A percentile compares a stretch with the other conserved stretches of the same genome.
Conservation (phyloP, 1,140 invertebrate species). For the Choristoneura fumiferana region DNA sequence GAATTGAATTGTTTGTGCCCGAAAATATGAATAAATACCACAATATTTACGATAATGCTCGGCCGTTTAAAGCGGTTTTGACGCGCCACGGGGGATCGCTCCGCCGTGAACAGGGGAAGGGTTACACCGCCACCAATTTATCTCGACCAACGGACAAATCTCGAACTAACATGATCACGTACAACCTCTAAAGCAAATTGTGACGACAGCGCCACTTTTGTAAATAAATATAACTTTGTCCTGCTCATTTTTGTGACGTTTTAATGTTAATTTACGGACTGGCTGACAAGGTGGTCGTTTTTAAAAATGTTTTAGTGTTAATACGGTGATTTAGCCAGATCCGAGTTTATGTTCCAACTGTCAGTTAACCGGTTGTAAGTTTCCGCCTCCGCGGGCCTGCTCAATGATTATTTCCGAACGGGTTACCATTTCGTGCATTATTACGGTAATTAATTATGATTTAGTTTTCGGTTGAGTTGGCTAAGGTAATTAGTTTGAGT, state of each 20-base stretch:
- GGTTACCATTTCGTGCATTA: slow-evolving; percentile 50
- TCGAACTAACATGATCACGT: not conserved
- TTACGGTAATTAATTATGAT: slow-evolving; percentile 48
- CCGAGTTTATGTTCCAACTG: slow-evolving; percentile 1
- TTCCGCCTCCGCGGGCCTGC: slow-evolving; percentile 13
- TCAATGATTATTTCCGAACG: slow-evolving; percentile 43
- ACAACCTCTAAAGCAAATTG: not conserved
- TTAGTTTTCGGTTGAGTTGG: slow-evolving; percentile 37
- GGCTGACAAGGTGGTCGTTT: slow-evolving; percentile 68
- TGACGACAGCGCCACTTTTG: not conserved
- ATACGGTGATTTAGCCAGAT: slow-evolving; percentile 47
- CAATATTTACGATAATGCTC: slow-evolving; percentile 76
- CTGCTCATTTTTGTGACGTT: slow-evolving; percentile 58
- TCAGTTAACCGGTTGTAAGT: not conserved
- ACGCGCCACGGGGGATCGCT: slow-evolving; percentile 52
- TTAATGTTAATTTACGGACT: slow-evolving; percentile 72
- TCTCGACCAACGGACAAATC: not conserved
- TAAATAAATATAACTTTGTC: not conserved
- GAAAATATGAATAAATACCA: slow-evolving; percentile 72
- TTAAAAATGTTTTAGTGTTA: slow-evolving; percentile 73
- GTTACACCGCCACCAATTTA: slow-evolving; percentile 41
- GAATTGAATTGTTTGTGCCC: slow-evolving; percentile 75
- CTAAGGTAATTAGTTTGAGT: slow-evolving; percentile 47
- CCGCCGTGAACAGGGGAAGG: slow-evolving; percentile 54
- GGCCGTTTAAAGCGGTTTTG: slow-evolving; percentile 58